Percentiles rank a stretch among this genome's conserved stretches.
Conservation (phyloP, 2,797 vertebrate species). For the Synaphobranchus kaupii region DNA sequence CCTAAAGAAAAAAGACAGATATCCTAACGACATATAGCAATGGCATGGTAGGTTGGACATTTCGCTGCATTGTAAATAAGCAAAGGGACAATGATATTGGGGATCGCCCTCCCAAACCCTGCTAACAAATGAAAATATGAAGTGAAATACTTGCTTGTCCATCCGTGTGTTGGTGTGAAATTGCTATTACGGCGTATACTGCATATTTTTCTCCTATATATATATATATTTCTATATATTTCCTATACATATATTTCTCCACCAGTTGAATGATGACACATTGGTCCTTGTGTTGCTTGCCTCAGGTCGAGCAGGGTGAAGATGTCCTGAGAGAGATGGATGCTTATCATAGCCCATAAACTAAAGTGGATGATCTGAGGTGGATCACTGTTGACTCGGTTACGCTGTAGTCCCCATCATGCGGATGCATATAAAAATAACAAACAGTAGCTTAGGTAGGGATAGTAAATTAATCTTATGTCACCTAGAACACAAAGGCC, state of each 20-base stretch:
- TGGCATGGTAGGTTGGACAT: not conserved
- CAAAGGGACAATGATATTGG: not conserved
- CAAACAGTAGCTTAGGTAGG: not conserved
- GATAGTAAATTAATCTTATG: not conserved
- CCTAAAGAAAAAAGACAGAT: not conserved
- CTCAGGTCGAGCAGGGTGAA: not conserved
- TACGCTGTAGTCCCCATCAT: not conserved
- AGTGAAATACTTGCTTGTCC: not conserved
- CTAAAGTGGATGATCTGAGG: not conserved
- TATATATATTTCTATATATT: too few relatives aligned
- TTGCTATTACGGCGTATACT: not conserved
- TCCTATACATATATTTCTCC: too few relatives aligned
- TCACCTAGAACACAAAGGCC: not conserved
- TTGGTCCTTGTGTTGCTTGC: not conserved
- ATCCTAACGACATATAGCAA: not conserved
- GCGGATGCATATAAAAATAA: not conserved
- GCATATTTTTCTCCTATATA: too few relatives aligned
- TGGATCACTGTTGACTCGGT: not conserved
- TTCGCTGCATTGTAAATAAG: not conserved
- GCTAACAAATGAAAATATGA: not conserved
- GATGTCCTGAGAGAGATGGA: not conserved
- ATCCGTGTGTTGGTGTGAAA: not conserved
- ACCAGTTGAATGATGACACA: not conserved
- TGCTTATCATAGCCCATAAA: conserved; percentile 1
- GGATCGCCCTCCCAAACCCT: not conserved